Percentiles rank a stretch among this genome's conserved stretches.
Evolutionary conservation across 2,888 invertebrate species (phyloP).

Genomic region (Gerris lacustris): DNA sequence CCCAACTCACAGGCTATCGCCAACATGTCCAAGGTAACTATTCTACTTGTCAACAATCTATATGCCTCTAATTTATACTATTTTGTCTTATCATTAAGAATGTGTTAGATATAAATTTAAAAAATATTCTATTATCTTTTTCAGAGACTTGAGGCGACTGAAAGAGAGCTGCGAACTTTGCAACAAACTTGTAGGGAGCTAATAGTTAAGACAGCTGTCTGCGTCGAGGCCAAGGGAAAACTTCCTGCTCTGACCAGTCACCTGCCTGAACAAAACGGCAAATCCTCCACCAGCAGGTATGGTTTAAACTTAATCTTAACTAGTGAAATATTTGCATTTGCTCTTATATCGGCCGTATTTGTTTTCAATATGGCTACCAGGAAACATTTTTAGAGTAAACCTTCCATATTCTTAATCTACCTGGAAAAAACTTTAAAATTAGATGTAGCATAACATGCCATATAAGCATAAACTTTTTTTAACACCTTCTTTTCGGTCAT

Average conservation of each 20-base stretch:
- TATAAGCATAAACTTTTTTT: too few relatives aligned
- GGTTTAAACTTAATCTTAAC: too few relatives aligned
- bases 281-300: too few relatives aligned
- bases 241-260: not conserved
- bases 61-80: not conserved
- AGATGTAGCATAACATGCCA: too few relatives aligned
- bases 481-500: too few relatives aligned
- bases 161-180: conserved; percentile 54
- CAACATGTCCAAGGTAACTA: conserved; percentile 48
- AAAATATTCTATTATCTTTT: conserved; percentile 26
- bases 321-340: too few relatives aligned
- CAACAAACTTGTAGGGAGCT: conserved; percentile 58
- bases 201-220: conserved; percentile 45
- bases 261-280: not conserved
- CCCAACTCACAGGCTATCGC: conserved; percentile 54
- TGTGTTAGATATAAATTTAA: not conserved
- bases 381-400: not conserved
- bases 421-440: too few relatives aligned
- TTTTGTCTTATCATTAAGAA: not conserved
- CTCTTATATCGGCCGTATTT: not conserved
- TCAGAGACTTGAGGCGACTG: conserved; percentile 56
- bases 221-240: conserved; percentile 33
- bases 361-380: too few relatives aligned
- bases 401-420: too few relatives aligned
- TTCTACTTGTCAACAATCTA: not conserved